Base-by-base conservation (phyloP, 2,113 vertebrate species). In the Pelobates fuscus region DNA sequence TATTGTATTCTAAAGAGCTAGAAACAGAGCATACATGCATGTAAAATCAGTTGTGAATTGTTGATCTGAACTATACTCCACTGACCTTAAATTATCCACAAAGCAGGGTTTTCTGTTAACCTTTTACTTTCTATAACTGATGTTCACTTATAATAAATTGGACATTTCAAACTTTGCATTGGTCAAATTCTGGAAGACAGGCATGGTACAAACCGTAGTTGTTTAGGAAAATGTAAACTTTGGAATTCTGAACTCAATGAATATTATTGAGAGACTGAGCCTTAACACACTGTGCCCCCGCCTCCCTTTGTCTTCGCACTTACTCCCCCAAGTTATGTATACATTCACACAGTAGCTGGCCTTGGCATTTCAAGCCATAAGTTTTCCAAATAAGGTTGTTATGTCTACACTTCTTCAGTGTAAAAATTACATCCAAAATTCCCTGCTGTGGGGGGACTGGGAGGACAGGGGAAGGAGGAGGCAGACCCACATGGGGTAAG, bases 351-450 rank as follows among this genome's bases (percentile, higher is more conserved):
- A 41, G 70, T 41, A 32, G 44, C 24, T 32, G 43, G 59, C 59
- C 27, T 64, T 72, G 43, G 44, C 20, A 64, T 72, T 44, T 63
- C 57, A 15, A 67, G 77, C 65, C 8, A 41, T 20, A 67, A 69
- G 14, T 55, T 66, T 70, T 26, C 78, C 67, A 66, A 79, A 79
- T 76, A 79, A 59, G 71, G 78, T 41, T 70, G 66, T 66, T 43
- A 23, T 20, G 67, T 59, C 71, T 69, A 43, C 21, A 24, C 49
- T 54, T 58, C 70, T 54, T 58, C 32, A 15, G 59, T 5, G 21
- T 32, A 59, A 58, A 58, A 67, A 60, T 54, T 59, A 23, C 62
- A 63, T 61, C 46, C 30, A 44, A 23, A 46, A 57, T 15, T 18
- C 24, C 46, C 17, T 20, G 32, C 24, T 2, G 29, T 10, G 27